A percentile compares a stretch with the other conserved stretches of the same genome.
These are phyloP conservation scores for Solea senegalensis DNA, from an alignment of 2,113 vertebrate species.

Conservation along the genomic window DNA sequence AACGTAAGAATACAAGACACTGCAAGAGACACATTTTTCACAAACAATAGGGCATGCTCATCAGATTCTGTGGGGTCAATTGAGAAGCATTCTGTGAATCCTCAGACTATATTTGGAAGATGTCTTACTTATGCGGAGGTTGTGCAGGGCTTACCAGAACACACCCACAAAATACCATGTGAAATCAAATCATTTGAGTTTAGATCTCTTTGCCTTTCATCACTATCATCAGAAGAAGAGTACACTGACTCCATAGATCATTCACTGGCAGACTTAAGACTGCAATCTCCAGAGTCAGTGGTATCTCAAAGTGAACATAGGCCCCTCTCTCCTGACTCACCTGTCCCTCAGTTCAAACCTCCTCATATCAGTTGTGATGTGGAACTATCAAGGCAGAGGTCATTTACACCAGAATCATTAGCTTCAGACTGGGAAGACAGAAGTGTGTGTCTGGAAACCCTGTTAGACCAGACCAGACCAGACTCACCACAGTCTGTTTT, in stretches of 20 bases:
- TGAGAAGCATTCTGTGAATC: too few species aligned
- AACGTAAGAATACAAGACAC: not conserved
- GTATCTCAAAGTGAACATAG: not conserved
- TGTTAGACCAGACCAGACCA: not conserved
- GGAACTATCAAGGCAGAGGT: not conserved
- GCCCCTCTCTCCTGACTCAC: constrained; percentile 10
- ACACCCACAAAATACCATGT: not conserved
- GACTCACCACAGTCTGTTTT: not conserved
- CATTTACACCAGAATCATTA: not conserved
- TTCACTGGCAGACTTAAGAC: not conserved
- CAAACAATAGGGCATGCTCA: not conserved
- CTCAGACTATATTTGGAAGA: not conserved
- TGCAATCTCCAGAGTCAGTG: not conserved
- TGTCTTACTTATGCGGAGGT: not conserved
- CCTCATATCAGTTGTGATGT: not conserved
- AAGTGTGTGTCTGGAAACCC: not conserved
- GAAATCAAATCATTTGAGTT: too few species aligned
- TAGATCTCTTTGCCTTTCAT: too few species aligned
- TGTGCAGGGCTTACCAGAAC: not conserved
- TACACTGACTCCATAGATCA: not conserved
- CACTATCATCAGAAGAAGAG: not conserved
- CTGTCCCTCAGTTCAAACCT: not conserved
- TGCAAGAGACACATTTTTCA: not conserved
- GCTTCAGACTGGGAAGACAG: not conserved
- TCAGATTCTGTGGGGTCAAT: too few species aligned